Evolutionary conservation across 37 sponge, comb jelly and placozoan genomes (phyloP).

Genomic region (Spongilla lacustris): DNA sequence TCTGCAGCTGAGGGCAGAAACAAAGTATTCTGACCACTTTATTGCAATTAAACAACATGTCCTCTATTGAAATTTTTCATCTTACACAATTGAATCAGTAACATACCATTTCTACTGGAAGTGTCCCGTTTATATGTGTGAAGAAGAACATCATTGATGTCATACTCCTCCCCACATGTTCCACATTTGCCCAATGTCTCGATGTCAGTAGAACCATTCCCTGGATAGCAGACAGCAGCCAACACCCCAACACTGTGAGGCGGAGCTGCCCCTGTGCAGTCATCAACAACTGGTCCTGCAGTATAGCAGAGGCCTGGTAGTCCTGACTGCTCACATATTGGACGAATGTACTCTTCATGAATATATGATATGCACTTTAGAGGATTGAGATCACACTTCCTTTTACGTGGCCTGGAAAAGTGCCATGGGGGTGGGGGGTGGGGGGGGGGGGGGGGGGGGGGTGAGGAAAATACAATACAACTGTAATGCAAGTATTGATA

Average conservation of each 20-base stretch:
- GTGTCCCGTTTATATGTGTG: no score
- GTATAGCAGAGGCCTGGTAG: not conserved
- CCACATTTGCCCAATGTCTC: not conserved
- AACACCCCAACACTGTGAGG: not conserved
- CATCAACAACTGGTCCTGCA: not conserved
- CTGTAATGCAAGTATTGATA: not conserved
- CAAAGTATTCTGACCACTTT: no score
- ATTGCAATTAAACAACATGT: no score
- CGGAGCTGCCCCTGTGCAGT: not conserved
- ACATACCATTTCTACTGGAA: no score
- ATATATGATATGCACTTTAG: not conserved
- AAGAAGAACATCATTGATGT: no score
- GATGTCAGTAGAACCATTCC: not conserved
- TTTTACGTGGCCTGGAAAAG: not conserved
- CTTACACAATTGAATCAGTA: no score
- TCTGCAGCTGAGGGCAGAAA: no score
- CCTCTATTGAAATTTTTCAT: no score
- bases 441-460: no score
- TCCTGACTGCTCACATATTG: not conserved
- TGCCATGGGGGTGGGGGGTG: no score
- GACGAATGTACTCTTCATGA: not conserved
- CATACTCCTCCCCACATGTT: not conserved
- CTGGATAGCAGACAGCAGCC: not conserved
- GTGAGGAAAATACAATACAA: not conserved
- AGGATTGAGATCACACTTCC: not conserved